phyloP scores from a whole-genome alignment of 1,140 invertebrate species.

The Drosophila triauraria region DNA sequence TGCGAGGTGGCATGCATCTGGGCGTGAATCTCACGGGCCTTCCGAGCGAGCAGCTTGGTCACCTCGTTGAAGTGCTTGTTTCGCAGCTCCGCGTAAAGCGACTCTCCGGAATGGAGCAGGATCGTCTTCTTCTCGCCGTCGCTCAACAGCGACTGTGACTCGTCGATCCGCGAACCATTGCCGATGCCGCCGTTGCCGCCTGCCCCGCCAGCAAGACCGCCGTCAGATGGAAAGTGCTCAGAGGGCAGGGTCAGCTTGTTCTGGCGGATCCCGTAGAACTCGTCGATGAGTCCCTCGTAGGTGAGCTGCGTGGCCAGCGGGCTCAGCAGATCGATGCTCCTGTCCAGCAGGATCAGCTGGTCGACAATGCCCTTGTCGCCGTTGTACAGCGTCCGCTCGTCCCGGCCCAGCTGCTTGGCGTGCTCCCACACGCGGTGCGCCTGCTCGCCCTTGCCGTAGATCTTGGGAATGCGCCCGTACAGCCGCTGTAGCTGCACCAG shows the following conservation, averaged over 20 bases:
- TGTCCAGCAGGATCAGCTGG: constrained; percentile 94
- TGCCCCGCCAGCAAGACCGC: constrained; percentile 86
- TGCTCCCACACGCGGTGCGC: constrained; percentile 96
- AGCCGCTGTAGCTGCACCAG: constrained; percentile 93
- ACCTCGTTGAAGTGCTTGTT: constrained; percentile 98
- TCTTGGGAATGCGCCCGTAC: constrained; percentile 95
- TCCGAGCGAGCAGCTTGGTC: constrained; percentile 93
- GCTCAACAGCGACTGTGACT: constrained; percentile 53
- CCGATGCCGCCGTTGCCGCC: not conserved
- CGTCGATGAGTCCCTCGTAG: constrained; percentile 97
- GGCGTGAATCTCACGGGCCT: constrained; percentile 94
- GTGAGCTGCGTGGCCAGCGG: constrained; percentile 97
- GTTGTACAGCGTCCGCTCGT: constrained; percentile 87
- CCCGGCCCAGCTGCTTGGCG: constrained; percentile 91
- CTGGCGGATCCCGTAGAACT: constrained; percentile 87
- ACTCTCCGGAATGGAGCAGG: constrained; percentile 95
- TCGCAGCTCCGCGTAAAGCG: constrained; percentile 94
- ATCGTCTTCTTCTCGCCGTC: constrained; percentile 90
- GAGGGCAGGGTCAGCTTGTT: constrained; percentile 93
- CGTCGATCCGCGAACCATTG: constrained; percentile 9
- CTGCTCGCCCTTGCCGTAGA: constrained; percentile 95
- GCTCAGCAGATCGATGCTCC: constrained; percentile 96
- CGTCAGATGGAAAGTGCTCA: constrained; percentile 90
- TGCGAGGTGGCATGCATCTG: constrained; percentile 94
- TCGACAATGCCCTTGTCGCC: constrained; percentile 89